phyloP scores from a whole-genome alignment of 2,797 vertebrate genomes.

The Morelia viridis region DNA sequence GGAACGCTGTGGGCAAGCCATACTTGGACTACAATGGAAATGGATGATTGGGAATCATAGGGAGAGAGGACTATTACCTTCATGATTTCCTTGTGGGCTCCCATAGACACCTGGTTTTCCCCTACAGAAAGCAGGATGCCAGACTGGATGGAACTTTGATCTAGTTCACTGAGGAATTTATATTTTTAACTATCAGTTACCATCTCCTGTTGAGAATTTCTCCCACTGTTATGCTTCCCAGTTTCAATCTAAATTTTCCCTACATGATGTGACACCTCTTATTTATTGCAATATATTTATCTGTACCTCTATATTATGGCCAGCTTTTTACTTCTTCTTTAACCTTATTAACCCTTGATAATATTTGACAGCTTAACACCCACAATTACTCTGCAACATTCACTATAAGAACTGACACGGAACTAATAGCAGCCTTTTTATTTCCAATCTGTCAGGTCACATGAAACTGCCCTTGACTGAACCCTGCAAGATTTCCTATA shows the following conservation, averaged over 20 bases:
- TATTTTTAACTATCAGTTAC: neutral
- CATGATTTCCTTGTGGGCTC: neutral
- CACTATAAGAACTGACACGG: constrained; percentile 76
- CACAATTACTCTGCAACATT: constrained; percentile 77
- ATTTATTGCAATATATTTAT: constrained; percentile 77
- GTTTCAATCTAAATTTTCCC: constrained; percentile 65
- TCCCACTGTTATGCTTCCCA: constrained; percentile 47
- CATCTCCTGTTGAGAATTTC: constrained; percentile 42
- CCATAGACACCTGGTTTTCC: neutral
- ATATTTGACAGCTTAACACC: constrained; percentile 82
- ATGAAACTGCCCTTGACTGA: constrained; percentile 76
- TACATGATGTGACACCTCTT: constrained; percentile 67
- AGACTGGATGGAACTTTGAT: neutral
- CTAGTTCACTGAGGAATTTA: neutral
- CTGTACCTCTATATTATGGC: constrained; percentile 70
- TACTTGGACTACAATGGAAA: neutral
- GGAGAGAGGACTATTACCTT: neutral
- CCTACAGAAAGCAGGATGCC: neutral
- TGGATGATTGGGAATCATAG: neutral
- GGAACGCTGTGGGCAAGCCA: neutral
- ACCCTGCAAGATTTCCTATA: constrained; percentile 74
- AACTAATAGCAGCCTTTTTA: constrained; percentile 82
- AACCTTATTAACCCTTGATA: constrained; percentile 85
- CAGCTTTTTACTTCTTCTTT: constrained; percentile 78
- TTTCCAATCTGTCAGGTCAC: constrained; percentile 77